Evolutionary conservation across 2,888 invertebrate genomes (phyloP).

Genomic region (Amaurobius ferox): DNA sequence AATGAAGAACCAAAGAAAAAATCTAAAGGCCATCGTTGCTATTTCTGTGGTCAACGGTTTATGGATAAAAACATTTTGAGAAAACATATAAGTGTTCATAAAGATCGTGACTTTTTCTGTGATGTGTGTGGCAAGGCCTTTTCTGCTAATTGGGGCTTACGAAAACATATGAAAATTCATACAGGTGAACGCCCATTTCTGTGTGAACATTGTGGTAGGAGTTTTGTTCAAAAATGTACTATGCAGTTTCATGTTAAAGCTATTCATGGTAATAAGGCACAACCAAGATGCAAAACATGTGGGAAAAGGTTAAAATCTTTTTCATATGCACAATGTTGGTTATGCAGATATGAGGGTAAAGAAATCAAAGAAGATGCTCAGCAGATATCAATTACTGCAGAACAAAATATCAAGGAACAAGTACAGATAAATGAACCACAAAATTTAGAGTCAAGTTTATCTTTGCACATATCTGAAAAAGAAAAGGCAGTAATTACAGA

Average conservation of each 20-base stretch:
- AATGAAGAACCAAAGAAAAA: constrained; percentile 36
- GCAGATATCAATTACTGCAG: not conserved
- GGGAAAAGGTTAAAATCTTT: constrained; percentile 53
- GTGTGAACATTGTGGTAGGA: constrained; percentile 55
- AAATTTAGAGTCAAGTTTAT: not conserved
- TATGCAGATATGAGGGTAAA: constrained; percentile 59
- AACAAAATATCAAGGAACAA: not conserved
- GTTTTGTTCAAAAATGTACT: constrained; percentile 61
- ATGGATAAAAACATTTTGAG: constrained; percentile 53
- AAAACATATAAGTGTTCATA: constrained; percentile 65
- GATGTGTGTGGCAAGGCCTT: constrained; percentile 62
- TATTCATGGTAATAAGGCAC: constrained; percentile 49
- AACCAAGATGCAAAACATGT: constrained; percentile 54
- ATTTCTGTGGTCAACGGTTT: constrained; percentile 61
- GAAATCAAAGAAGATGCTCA: constrained; percentile 16
- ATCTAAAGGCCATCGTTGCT: constrained; percentile 61
- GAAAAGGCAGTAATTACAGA: not conserved
- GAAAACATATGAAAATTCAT: constrained; percentile 64
- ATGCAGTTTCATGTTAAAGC: constrained; percentile 62
- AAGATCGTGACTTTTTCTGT: constrained; percentile 60
- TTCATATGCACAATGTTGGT: constrained; percentile 53
- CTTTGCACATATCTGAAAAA: not conserved
- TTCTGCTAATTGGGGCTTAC: constrained; percentile 53
- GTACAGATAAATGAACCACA: constrained; percentile 4
- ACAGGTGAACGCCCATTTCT: constrained; percentile 55